Percentiles rank a stretch among this genome's conserved stretches.
Conservation (phyloP, 2,797 vertebrate genomes). For the Acipenser oxyrinchus region DNA sequence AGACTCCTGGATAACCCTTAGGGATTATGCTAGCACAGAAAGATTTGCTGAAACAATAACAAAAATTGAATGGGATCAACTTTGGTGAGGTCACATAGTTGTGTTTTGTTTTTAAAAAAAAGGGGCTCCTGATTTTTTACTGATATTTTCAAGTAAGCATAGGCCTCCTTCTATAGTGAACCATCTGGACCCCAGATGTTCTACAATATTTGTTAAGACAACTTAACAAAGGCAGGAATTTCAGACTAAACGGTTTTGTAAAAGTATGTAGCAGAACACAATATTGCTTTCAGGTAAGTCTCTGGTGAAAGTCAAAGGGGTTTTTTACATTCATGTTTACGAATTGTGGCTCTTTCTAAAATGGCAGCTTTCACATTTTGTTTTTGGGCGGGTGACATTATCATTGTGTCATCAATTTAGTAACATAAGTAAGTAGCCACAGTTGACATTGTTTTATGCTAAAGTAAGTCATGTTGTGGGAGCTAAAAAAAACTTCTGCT, state of each 20-base stretch:
- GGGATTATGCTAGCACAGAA: background rate
- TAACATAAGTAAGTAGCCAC: background rate
- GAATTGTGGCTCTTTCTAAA: background rate
- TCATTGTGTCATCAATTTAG: background rate
- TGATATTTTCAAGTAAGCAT: background rate
- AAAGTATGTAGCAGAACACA: slow-evolving; percentile 26
- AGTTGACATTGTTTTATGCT: background rate
- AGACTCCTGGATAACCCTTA: background rate
- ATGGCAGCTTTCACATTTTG: background rate
- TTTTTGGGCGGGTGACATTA: background rate
- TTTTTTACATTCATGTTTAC: background rate
- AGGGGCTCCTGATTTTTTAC: background rate
- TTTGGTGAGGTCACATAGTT: background rate
- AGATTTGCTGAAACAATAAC: background rate
- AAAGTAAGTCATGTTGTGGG: background rate
- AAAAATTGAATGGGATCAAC: background rate
- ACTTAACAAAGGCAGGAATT: slow-evolving; percentile 34
- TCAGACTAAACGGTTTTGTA: slow-evolving; percentile 53
- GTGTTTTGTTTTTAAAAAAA: background rate
- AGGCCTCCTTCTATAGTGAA: background rate
- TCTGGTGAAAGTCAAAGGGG: background rate
- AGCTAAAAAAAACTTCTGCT: background rate
- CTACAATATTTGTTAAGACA: slow-evolving; percentile 27
- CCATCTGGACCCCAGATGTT: slow-evolving; percentile 54
- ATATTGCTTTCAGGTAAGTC: slow-evolving; percentile 28